phyloP scores from a whole-genome alignment of 2,888 invertebrate genomes.

The Coleophora deauratella region DNA sequence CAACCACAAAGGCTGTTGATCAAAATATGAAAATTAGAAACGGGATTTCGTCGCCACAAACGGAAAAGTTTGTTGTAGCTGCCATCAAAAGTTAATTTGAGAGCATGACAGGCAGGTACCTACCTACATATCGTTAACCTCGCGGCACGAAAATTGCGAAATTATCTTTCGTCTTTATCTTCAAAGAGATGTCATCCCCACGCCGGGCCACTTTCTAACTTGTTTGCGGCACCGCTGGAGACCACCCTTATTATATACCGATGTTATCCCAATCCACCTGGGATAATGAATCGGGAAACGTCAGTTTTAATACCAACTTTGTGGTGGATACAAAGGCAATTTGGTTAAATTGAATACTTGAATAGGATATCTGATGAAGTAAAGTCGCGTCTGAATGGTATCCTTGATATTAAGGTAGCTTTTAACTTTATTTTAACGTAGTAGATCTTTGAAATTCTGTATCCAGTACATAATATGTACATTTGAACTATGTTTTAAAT shows the following conservation, averaged over 20 bases:
- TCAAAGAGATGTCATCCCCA: constrained; percentile 72
- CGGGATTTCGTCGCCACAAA: constrained; percentile 35
- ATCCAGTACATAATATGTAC: too few relatives aligned
- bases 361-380: too few relatives aligned
- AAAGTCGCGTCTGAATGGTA: too few relatives aligned
- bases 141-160: constrained; percentile 65
- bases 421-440: too few relatives aligned
- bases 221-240: constrained; percentile 56
- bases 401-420: too few relatives aligned
- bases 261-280: constrained; percentile 51
- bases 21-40: constrained; percentile 39
- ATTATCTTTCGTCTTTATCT: constrained; percentile 70
- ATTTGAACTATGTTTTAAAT: too few relatives aligned
- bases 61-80: constrained; percentile 38
- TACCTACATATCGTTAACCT: constrained; percentile 48
- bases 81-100: constrained; percentile 62
- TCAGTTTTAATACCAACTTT: constrained; percentile 33
- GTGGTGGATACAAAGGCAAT: constrained; percentile 2
- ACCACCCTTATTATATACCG: constrained; percentile 50
- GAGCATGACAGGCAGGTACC: constrained; percentile 45
- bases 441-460: too few relatives aligned
- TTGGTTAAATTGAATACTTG: neutral
- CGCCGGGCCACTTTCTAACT: constrained; percentile 61
- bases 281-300: constrained; percentile 37
- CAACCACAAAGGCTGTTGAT: constrained; percentile 26